Evolutionary conservation across 2,888 invertebrate genomes (phyloP).

Genomic region (Theretra japonica): DNA sequence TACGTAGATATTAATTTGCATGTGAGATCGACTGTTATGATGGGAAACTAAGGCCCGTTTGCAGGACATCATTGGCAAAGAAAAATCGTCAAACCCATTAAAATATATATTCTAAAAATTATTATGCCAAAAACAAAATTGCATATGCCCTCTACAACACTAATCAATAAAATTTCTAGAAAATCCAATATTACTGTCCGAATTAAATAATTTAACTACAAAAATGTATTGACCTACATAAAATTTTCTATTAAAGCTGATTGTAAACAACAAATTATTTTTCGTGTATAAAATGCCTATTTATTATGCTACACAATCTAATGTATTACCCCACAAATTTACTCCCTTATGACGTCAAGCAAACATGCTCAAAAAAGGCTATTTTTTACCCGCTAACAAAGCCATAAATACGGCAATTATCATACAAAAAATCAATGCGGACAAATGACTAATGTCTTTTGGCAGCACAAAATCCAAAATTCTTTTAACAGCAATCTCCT

Average conservation of each 20-base stretch:
- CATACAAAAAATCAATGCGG: neutral
- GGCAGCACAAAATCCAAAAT: neutral
- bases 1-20: neutral
- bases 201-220: neutral
- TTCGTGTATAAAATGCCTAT: constrained; percentile 2
- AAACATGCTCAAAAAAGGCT: neutral
- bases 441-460: neutral
- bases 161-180: no score
- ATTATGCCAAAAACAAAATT: no score
- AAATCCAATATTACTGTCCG: no score
- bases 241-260: neutral
- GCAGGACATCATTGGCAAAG: no score
- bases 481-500: neutral
- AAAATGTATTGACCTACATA: neutral
- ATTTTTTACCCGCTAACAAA: no score
- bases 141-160: no score
- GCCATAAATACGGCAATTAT: neutral
- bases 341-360: neutral
- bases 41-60: neutral
- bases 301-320: neutral
- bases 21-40: neutral
- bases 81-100: no score
- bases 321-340: neutral
- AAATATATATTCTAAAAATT: no score
- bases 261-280: neutral